Conservation (phyloP, 1,140 invertebrate species). For the Protaetia brevitarsis region DNA sequence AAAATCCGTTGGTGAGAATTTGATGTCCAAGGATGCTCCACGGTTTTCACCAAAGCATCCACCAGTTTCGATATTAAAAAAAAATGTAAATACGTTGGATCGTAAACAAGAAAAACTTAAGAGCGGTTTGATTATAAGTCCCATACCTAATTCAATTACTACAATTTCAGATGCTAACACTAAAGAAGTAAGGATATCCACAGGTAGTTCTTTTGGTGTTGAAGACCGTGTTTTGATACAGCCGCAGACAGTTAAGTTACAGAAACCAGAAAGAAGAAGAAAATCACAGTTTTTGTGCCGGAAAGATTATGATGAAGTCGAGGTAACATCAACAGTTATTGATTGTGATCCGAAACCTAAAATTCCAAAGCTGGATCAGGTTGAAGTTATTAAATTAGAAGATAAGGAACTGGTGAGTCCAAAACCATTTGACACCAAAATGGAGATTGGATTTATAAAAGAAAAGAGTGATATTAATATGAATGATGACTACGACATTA, state of each 20-base stretch:
- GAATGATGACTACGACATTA: constrained; percentile 50
- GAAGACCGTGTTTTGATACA: constrained; percentile 18
- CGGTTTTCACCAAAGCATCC: constrained; percentile 39
- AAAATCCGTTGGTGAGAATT: background rate
- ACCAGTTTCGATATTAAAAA: constrained; percentile 46
- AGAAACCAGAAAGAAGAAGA: constrained; percentile 36
- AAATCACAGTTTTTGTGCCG: constrained; percentile 44
- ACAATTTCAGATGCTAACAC: constrained; percentile 39
- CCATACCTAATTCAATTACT: constrained; percentile 27
- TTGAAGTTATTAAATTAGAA: constrained; percentile 26
- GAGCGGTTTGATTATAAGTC: constrained; percentile 26
- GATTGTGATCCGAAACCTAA: constrained; percentile 18
- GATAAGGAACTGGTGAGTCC: constrained; percentile 39
- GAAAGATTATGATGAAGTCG: constrained; percentile 46
- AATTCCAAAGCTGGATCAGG: constrained; percentile 16
- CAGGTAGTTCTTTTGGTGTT: background rate
- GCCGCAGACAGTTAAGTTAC: constrained; percentile 12
- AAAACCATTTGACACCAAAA: background rate
- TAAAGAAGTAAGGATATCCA: constrained; percentile 34
- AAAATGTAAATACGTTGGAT: constrained; percentile 32
- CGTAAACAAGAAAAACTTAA: constrained; percentile 31
- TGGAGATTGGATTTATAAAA: constrained; percentile 46
- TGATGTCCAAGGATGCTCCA: constrained; percentile 18
- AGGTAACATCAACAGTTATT: constrained; percentile 5
- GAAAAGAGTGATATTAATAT: constrained; percentile 44